phyloP scores from a whole-genome alignment of 2,888 invertebrate species.

The Phaedon cochleariae region DNA sequence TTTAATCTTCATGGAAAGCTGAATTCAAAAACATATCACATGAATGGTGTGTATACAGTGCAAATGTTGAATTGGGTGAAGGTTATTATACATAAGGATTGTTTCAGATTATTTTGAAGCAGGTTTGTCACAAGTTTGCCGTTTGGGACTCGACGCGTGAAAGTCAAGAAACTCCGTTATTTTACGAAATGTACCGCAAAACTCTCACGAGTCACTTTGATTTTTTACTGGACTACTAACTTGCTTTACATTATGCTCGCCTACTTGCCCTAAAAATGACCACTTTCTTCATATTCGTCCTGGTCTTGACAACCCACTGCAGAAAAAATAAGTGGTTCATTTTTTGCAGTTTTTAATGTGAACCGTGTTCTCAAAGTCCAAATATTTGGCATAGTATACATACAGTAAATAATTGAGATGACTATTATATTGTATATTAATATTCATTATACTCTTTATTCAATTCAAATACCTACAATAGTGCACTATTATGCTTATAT shows the following conservation, averaged over 20 bases:
- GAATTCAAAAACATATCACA: no score
- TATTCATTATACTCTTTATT: no score
- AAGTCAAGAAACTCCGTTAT: not conserved
- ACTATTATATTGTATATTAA: not conserved
- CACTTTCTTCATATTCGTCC: not conserved
- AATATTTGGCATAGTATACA: no score
- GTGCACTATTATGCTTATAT: no score
- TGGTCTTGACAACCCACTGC: not conserved
- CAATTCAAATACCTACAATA: no score
- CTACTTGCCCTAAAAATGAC: not conserved
- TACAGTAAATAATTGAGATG: not conserved
- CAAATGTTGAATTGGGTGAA: no score
- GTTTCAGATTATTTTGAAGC: not conserved
- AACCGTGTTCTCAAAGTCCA: no score
- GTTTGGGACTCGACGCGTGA: not conserved
- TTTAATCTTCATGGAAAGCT: no score
- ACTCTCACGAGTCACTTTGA: not conserved
- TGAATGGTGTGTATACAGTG: no score
- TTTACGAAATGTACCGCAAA: not conserved
- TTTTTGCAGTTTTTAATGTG: not conserved
- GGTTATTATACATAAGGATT: no score
- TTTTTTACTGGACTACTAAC: conserved; percentile 1
- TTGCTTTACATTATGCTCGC: not conserved
- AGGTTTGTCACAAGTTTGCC: not conserved
- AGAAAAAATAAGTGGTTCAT: not conserved